These are phyloP conservation scores for Stenotaenia linearis DNA, from an alignment of 2,888 invertebrate genomes.

Conservation along the genomic window DNA sequence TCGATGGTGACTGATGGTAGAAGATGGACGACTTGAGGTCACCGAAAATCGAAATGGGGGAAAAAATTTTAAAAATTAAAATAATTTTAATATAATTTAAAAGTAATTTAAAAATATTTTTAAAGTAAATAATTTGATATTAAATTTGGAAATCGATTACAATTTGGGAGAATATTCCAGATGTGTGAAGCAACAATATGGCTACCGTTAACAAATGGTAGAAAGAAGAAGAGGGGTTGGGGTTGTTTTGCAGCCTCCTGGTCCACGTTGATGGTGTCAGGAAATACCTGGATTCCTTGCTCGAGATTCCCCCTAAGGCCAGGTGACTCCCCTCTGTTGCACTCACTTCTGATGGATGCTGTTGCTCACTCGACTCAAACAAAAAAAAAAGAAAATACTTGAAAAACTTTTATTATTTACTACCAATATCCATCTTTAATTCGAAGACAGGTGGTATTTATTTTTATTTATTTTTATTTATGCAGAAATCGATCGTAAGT, in stretches of 20 bases:
- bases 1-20: slow-evolving; percentile 27
- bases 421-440: not conserved
- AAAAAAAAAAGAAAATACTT: not conserved
- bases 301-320: slow-evolving; percentile 10
- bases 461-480: not conserved
- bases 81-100: not conserved
- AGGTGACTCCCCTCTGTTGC: slow-evolving; percentile 15
- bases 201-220: slow-evolving; percentile 7
- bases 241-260: slow-evolving; percentile 26
- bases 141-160: too few species aligned
- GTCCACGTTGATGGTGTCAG: slow-evolving; percentile 15
- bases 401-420: not conserved
- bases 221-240: not conserved
- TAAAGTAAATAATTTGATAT: not conserved
- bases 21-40: slow-evolving; percentile 8
- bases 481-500: not conserved
- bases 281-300: slow-evolving; percentile 26
- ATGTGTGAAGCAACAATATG: not conserved
- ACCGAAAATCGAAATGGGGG: not conserved
- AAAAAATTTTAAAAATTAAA: not conserved
- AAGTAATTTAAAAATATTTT: not conserved
- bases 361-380: not conserved
- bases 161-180: not conserved
- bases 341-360: slow-evolving; percentile 12
- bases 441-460: not conserved